phyloP scores from a whole-genome alignment of 2,113 vertebrate genomes.

The Labeo rohita region DNA sequence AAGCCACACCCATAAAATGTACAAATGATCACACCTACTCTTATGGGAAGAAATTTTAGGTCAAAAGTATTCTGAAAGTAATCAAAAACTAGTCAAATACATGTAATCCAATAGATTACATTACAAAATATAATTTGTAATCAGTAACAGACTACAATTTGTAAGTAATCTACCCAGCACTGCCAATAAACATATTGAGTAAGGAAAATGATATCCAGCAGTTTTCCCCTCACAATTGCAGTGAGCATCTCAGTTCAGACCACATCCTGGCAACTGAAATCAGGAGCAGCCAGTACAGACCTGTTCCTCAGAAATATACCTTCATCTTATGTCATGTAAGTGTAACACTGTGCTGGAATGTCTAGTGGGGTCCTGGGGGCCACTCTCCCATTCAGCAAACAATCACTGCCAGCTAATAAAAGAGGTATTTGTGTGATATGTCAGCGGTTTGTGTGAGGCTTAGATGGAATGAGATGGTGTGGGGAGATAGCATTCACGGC shows the following conservation, averaged over 20 bases:
- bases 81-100: background rate
- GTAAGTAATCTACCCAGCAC: background rate
- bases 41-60: too few relatives aligned
- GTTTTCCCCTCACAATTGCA: background rate
- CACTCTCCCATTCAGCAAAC: conserved; percentile 82
- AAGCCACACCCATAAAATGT: too few relatives aligned
- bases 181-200: background rate
- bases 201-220: background rate
- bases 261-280: conserved; percentile 64
- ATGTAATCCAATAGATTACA: too few relatives aligned
- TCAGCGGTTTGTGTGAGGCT: conserved; percentile 84
- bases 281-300: conserved; percentile 71
- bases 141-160: background rate
- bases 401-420: conserved; percentile 89
- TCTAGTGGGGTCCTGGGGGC: conserved; percentile 77
- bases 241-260: conserved; percentile 69
- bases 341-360: conserved; percentile 80
- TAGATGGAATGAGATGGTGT: conserved; percentile 88
- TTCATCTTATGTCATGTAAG: conserved; percentile 77
- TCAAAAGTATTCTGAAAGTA: too few relatives aligned
- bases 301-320: conserved; percentile 72
- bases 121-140: background rate
- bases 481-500: conserved; percentile 82
- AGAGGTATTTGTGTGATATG: conserved; percentile 88
- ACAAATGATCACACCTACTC: too few relatives aligned